Base-by-base conservation (phyloP, 2,797 vertebrate species). In the Acropternis orthonyx region DNA sequence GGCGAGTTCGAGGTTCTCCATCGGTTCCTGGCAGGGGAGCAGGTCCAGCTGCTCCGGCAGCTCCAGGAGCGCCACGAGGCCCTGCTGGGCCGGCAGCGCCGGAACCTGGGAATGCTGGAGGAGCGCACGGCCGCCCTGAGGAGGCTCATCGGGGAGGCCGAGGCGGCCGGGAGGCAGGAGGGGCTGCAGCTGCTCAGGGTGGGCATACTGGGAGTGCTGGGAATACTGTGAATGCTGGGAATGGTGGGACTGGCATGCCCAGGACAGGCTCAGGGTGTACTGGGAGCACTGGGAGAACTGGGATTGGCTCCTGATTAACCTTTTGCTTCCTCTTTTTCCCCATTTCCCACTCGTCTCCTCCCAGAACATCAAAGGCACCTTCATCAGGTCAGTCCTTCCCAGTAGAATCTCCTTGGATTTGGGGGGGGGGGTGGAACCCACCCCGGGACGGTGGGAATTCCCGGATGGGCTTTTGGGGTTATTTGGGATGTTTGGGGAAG, bases 331-430 rank as follows among this genome's bases (percentile, higher is more conserved):
- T 46, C 65, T 17, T 71, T 73, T 85, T 82, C 71, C 46, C 23
- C 13, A 1, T 37, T 67, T 28, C 37, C 79, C 76, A 2, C n/a
- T 39, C 93, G 37, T 67, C 26, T 34, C 79, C 74, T 2, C 34
- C 46, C 93, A 98, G 98, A 97, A 98, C 92, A 98, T 98, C 97
- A 98, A 98, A 96, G 96, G 97, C 95, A 98, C 97, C 48, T 97
- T 98, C 92, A 96, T 97, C 97, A 98, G 98, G 98, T 98, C 63
- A 88, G 98, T 96, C 88, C 49, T 36, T 73, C 19, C 23, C 1
- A 0, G 28, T 7, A 6, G 30, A 8, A 1, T 17, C 15, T 56
- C 16, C 30, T 34, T 4, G 2, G 54, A 15, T 36, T 18, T 36
- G 12, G 32, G 32, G 28, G 12, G 8, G 43, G n/a, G n/a, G n/a